Evolutionary conservation across 2,888 invertebrate species (phyloP), one percentile per base, ranked within the genome.

Genomic region (Tipula vernalis): DNA sequence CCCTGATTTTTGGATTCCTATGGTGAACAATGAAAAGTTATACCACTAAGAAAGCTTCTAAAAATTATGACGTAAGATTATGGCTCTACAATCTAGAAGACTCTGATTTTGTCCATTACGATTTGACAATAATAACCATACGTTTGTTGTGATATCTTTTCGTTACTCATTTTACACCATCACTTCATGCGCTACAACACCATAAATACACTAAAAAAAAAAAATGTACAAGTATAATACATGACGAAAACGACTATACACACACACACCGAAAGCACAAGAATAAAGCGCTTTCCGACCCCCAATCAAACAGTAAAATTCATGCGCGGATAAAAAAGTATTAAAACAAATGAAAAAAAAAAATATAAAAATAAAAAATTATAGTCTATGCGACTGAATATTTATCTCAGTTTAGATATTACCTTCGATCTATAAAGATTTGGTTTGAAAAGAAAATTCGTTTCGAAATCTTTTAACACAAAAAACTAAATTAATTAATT

Each of bases 321-420:
- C 71, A 71, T 71, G 71, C 71, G 71, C 71, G 71, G 51, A 51
- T 10, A 28, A 71, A 71, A 71, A 71, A 10, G 28, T 71, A 71
- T 28, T 71, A 28, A 3, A 71, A 71, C 71, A 57, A 57, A 57
- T 18, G 6, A 57, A 57, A 57, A 18, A 57, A 57, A 57, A 18
- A 57, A 57, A 71, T 3, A 71, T 28, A 51, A 51, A 51, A 51
- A 10, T 15, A 15, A 15, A 51, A 71, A 71, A 71, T 71, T 71
- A 12, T 28, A 71, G 71, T 71, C 71, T 18, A 71, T 71, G 71
- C 71, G 71, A 71, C 71, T 71, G 71, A 71, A 71, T 71, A 71
- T 71, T 71, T 71, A 71, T 71, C 71, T 71, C 71, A 71, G 71
- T 71, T 71, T 71, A 71, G 71, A 71, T 71, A 71, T 71, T 71